A percentile compares a stretch with the other conserved stretches of the same genome.
Evolutionary conservation across 2,888 invertebrate species (phyloP).

Genomic region (Piscicola geometra): DNA sequence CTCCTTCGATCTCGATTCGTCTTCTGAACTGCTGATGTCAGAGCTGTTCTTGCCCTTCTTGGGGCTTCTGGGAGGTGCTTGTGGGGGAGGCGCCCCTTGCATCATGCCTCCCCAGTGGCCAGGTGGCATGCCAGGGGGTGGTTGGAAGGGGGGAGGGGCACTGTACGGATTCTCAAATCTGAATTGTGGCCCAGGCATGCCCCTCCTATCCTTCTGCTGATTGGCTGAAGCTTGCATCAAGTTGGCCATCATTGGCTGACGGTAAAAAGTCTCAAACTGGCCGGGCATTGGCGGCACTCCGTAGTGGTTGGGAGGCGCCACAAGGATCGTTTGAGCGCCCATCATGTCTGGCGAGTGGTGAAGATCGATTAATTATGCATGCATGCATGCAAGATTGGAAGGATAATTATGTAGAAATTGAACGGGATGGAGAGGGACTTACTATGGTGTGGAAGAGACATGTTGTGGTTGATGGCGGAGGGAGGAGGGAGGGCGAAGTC

Average conservation of each 20-base stretch:
- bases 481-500: conserved; percentile 42
- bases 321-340: conserved; percentile 45
- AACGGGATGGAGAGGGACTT: background rate
- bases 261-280: conserved; percentile 31
- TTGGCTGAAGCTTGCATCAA: conserved; percentile 20
- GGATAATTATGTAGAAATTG: no score
- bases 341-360: conserved; percentile 27
- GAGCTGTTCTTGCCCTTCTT: background rate
- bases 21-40: conserved; percentile 1
- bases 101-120: background rate
- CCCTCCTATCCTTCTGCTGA: conserved; percentile 28
- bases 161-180: conserved; percentile 32
- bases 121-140: conserved; percentile 36
- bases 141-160: conserved; percentile 36
- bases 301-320: conserved; percentile 45
- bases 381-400: no score
- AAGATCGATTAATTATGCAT: no score
- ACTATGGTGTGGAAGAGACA: conserved; percentile 33
- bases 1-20: background rate
- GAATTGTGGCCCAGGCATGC: conserved; percentile 36
- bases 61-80: background rate
- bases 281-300: conserved; percentile 29
- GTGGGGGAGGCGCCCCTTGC: background rate
- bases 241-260: conserved; percentile 25
- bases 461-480: conserved; percentile 23